Conservation (phyloP, 2,888 invertebrate species). For the Allygus modestus region DNA sequence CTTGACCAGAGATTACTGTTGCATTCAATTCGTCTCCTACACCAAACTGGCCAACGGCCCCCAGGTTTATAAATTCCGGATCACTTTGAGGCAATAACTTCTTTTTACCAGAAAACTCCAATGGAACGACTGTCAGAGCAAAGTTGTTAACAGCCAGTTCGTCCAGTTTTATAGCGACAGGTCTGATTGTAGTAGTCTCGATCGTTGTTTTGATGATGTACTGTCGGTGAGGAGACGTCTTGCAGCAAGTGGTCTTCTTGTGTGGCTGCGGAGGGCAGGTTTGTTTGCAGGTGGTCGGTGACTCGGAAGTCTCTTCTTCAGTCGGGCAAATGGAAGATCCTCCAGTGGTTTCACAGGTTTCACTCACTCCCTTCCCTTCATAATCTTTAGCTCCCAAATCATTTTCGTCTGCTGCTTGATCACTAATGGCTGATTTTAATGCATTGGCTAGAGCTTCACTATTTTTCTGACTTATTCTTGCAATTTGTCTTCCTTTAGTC, state of each 20-base stretch:
- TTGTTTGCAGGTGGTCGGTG: slow-evolving; percentile 22
- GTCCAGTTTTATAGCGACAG: not conserved
- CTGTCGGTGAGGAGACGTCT: not conserved
- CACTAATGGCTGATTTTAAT: not conserved
- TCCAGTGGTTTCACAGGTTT: not conserved
- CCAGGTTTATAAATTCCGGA: slow-evolving; percentile 45
- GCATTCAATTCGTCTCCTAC: slow-evolving; percentile 22
- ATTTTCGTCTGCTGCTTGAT: slow-evolving; percentile 9
- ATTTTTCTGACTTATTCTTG: slow-evolving; percentile 21
- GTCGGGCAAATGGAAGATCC: not conserved
- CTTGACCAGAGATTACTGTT: slow-evolving; percentile 32
- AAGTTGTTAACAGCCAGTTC: slow-evolving; percentile 42
- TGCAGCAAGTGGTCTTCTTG: slow-evolving; percentile 58
- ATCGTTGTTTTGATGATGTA: not conserved
- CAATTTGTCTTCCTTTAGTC: slow-evolving; percentile 20
- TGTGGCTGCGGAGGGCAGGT: not conserved
- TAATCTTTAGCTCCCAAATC: not conserved
- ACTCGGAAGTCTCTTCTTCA: not conserved
- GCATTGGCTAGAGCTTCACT: not conserved
- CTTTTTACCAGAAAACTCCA: not conserved
- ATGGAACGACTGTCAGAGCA: slow-evolving; percentile 49
- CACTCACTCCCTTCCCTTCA: not conserved
- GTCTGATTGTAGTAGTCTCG: slow-evolving; percentile 19
- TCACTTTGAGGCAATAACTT: slow-evolving; percentile 46
- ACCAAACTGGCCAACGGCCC: slow-evolving; percentile 32